Conservation (phyloP, 1,140 invertebrate genomes). For the Batillaria attramentaria region DNA sequence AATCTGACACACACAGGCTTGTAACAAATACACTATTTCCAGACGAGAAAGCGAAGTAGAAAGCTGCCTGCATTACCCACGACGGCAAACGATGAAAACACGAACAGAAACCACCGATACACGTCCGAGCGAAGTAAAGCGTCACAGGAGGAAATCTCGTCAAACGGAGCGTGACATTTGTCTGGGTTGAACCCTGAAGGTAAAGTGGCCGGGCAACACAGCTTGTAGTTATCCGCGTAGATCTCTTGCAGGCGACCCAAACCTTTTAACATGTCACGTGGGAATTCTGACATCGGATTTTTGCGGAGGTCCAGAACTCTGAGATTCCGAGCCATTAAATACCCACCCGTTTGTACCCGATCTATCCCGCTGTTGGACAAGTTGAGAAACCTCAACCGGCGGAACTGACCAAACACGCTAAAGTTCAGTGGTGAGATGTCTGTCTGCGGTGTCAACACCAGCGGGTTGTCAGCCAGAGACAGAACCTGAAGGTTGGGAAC, state of each 20-base stretch:
- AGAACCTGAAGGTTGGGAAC: background rate
- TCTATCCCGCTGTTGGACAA: background rate
- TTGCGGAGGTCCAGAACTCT: slow-evolving; percentile 3
- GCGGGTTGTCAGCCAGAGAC: background rate
- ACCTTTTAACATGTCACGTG: background rate
- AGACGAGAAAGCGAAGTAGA: slow-evolving; percentile 14
- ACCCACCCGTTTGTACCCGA: background rate
- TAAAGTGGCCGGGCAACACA: slow-evolving; percentile 7
- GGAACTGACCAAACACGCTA: background rate
- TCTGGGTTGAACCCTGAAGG: background rate
- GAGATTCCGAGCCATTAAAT: background rate
- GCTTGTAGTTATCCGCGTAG: slow-evolving; percentile 25
- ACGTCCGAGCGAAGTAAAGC: slow-evolving; percentile 4
- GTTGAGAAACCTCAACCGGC: background rate
- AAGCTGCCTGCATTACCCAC: slow-evolving; percentile 14
- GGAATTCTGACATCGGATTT: background rate
- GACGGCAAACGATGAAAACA: background rate
- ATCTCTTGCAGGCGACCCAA: background rate
- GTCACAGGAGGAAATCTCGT: slow-evolving; percentile 20
- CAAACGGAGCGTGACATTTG: slow-evolving; percentile 3
- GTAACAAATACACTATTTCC: slow-evolving; percentile 43
- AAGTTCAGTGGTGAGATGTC: background rate
- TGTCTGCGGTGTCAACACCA: background rate
- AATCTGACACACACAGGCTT: slow-evolving; percentile 52
- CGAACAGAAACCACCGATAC: background rate